Percentiles rank a stretch among this genome's conserved stretches.
Evolutionary conservation across 2,113 vertebrate genomes (phyloP).

Genomic region (Barnardius zonarius): DNA sequence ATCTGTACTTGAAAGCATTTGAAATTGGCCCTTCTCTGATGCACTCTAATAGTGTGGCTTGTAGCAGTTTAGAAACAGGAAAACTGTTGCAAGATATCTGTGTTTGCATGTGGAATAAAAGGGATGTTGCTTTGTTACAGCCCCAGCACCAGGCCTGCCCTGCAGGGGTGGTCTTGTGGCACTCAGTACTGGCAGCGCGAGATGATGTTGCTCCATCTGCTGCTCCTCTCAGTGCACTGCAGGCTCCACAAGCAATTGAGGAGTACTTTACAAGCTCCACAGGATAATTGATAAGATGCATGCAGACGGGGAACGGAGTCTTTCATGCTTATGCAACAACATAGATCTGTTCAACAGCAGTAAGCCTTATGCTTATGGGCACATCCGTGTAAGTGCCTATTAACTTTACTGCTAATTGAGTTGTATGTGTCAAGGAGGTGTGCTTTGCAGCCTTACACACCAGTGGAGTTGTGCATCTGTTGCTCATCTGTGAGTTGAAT

Average conservation of each 20-base stretch:
- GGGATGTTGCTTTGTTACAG: neutral
- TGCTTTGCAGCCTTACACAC: neutral
- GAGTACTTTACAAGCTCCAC: neutral
- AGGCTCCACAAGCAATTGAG: rapidly evolving
- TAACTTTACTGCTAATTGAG: neutral
- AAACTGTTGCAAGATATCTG: neutral
- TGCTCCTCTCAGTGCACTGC: neutral
- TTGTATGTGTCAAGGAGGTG: rapidly evolving
- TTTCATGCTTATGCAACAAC: neutral
- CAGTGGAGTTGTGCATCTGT: neutral
- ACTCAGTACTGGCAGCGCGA: neutral
- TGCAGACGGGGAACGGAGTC: neutral
- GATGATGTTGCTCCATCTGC: constrained; percentile 25
- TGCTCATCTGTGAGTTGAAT: neutral
- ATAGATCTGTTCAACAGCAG: neutral
- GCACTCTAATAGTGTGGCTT: neutral
- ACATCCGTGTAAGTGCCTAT: neutral
- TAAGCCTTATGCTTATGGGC: neutral
- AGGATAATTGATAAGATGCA: neutral
- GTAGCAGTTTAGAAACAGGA: neutral
- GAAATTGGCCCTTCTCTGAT: neutral
- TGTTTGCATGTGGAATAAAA: neutral
- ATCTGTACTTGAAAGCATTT: neutral
- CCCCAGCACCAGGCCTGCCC: neutral
- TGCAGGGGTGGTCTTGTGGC: neutral